These are phyloP conservation scores for Acropternis orthonyx DNA, from an alignment of 2,797 vertebrate species.

Conservation along the genomic window DNA sequence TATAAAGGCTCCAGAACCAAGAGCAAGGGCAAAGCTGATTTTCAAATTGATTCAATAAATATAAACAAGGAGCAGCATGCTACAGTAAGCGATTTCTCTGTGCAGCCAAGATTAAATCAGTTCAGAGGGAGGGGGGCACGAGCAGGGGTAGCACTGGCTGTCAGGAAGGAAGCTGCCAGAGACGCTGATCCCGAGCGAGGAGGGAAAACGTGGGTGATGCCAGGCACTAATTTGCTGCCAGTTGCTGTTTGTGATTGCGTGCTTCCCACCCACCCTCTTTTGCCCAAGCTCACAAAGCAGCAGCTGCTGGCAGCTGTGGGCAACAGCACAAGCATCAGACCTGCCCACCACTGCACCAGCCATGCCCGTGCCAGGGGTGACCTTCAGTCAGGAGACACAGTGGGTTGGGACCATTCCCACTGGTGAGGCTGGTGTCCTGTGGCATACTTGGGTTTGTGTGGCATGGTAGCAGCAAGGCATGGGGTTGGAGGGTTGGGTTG, in stretches of 20 bases:
- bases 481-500: not conserved
- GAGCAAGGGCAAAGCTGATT: conserved; percentile 68
- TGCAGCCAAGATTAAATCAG: not conserved
- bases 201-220: not conserved
- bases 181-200: not conserved
- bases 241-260: not conserved
- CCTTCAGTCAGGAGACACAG: not conserved
- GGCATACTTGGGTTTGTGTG: not conserved
- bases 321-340: not conserved
- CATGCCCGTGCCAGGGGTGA: not conserved
- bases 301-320: not conserved
- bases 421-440: not conserved
- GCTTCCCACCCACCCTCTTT: not conserved
- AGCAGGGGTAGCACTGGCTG: not conserved
- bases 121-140: not conserved
- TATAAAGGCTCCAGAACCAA: conserved; percentile 18
- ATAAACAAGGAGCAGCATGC: conserved; percentile 52
- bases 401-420: accelerated
- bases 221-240: conserved; percentile 32
- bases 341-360: not conserved
- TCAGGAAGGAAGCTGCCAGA: conserved; percentile 25
- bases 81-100: conserved; percentile 52
- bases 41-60: conserved; percentile 63
- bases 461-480: not conserved
- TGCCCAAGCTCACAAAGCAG: not conserved